phyloP scores from a whole-genome alignment of 2,888 invertebrate genomes.

The Rhogogaster chlorosoma region DNA sequence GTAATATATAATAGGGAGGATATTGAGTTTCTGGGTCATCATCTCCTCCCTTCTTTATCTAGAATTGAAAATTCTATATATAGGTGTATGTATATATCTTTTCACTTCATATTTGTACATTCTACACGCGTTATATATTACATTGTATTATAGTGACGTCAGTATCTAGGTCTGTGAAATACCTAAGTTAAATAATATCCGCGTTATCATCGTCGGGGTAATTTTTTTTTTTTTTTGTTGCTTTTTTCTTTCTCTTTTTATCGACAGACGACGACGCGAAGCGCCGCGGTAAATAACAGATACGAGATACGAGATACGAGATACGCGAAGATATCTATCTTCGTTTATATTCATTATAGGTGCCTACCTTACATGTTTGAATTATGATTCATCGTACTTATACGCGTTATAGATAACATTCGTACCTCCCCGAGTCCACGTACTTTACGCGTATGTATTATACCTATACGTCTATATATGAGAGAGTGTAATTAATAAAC shows the following conservation, averaged over 20 bases:
- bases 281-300: conserved; percentile 6
- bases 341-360: not conserved
- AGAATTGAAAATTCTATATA: not conserved
- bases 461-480: not conserved
- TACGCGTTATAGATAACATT: not conserved
- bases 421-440: not conserved
- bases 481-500: not conserved
- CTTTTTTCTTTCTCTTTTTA: not conserved
- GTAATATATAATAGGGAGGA: not conserved
- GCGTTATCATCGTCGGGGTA: not conserved
- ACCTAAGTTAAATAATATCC: not conserved
- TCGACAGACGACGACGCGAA: not conserved
- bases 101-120: no score
- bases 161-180: not conserved
- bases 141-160: not conserved
- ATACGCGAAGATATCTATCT: not conserved
- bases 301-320: not conserved
- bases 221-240: not conserved
- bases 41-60: not conserved
- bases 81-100: not conserved
- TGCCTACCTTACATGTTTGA: not conserved
- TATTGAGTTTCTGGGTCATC: not conserved
- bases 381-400: conserved; percentile 7
- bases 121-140: not conserved
- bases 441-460: not conserved